Conservation (phyloP, 2,113 vertebrate species). For the Neopipo cinnamomea region DNA sequence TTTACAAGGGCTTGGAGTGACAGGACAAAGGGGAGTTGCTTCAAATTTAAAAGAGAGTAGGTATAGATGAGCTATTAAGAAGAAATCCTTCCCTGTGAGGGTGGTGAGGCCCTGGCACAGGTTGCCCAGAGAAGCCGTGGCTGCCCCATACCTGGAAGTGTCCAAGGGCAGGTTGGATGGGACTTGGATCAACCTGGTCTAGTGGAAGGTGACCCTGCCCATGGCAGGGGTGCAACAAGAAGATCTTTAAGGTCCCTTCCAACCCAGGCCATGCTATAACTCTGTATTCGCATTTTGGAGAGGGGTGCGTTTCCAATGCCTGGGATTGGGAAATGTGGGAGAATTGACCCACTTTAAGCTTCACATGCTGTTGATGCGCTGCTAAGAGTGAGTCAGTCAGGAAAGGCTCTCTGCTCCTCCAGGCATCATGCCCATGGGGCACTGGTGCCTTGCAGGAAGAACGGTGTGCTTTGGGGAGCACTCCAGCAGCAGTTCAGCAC, state of each 20-base stretch:
- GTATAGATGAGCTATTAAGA: background rate
- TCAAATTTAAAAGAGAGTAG: background rate
- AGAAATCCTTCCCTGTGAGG: background rate
- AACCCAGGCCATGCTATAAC: accelerated
- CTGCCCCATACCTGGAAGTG: background rate
- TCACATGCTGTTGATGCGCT: accelerated
- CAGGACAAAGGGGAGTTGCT: background rate
- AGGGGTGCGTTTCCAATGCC: accelerated
- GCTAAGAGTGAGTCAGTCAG: background rate
- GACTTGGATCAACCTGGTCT: accelerated
- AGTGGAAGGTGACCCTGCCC: background rate
- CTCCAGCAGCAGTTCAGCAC: accelerated
- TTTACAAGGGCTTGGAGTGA: background rate
- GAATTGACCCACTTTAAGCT: background rate
- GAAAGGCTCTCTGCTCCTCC: background rate
- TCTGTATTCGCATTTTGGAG: background rate
- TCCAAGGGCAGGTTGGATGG: accelerated
- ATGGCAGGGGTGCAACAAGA: background rate
- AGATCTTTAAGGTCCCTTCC: background rate
- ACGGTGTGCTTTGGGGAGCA: accelerated
- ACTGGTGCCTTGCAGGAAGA: accelerated
- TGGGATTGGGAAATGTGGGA: background rate
- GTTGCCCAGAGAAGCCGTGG: background rate
- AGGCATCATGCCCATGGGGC: background rate
- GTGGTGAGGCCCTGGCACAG: background rate